Conservation (phyloP, 2,888 invertebrate genomes). For the Thecocarcelia acutangulata region DNA sequence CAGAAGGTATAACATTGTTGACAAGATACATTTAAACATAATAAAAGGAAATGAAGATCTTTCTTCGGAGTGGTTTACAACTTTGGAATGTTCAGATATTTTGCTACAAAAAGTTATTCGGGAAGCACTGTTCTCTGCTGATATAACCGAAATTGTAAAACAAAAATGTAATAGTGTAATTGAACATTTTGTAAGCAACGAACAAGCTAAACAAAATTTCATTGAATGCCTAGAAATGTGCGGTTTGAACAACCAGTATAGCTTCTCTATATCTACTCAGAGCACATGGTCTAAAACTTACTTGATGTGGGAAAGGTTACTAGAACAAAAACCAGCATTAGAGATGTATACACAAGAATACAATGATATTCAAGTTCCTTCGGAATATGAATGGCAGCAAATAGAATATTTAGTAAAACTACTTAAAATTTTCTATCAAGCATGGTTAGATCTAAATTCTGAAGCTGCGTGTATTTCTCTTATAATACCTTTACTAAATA, state of each 20-base stretch:
- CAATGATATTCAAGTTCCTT: constrained; percentile 55
- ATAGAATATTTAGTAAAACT: constrained; percentile 51
- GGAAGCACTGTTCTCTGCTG: constrained; percentile 44
- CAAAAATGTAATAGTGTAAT: constrained; percentile 57
- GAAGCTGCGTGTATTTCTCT: constrained; percentile 60
- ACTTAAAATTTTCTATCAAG: constrained; percentile 62
- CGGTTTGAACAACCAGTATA: constrained; percentile 49
- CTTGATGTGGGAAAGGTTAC: constrained; percentile 57
- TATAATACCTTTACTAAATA: constrained; percentile 57
- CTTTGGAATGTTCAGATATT: constrained; percentile 53
- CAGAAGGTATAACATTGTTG: constrained; percentile 56
- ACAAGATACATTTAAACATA: constrained; percentile 62
- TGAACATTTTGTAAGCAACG: constrained; percentile 55
- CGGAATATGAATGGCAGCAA: constrained; percentile 61
- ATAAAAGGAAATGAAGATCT: constrained; percentile 22
- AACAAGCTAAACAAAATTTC: constrained; percentile 48
- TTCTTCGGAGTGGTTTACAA: constrained; percentile 57
- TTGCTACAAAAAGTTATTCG: constrained; percentile 56
- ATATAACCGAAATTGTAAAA: constrained; percentile 52
- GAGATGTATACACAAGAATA: constrained; percentile 61
- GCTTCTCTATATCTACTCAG: constrained; percentile 2
- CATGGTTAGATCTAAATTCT: constrained; percentile 64
- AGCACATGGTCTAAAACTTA: constrained; percentile 57
- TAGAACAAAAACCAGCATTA: constrained; percentile 54
- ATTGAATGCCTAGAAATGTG: constrained; percentile 60